phyloP scores from a whole-genome alignment of 1,140 invertebrate genomes.

The Pentalonia nigronervosa region DNA sequence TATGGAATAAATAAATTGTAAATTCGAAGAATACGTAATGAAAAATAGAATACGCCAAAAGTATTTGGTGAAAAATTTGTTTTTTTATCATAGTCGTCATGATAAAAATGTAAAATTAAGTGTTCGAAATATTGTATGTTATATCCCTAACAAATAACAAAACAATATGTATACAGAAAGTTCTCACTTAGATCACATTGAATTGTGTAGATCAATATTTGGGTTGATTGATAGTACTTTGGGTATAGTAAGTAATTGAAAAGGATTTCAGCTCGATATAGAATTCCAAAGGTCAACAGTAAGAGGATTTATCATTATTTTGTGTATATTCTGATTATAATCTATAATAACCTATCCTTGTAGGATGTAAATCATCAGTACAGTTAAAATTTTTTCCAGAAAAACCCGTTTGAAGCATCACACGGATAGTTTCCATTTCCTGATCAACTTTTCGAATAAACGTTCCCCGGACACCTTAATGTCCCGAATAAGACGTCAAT shows the following conservation, averaged over 20 bases:
- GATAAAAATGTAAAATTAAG: too few species aligned
- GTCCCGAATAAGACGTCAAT: not conserved
- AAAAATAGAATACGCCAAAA: too few species aligned
- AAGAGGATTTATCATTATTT: not conserved
- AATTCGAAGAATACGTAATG: too few species aligned
- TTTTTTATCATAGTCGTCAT: too few species aligned
- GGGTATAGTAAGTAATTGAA: not conserved
- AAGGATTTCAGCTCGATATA: not conserved
- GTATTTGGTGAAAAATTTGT: not conserved
- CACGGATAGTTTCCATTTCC: not conserved
- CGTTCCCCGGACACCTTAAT: not conserved
- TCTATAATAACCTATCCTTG: not conserved
- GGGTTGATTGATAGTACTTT: not conserved
- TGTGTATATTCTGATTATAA: not conserved
- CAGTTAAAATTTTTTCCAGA: not conserved
- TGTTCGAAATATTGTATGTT: not conserved
- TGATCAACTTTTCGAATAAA: not conserved
- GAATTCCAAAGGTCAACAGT: not conserved
- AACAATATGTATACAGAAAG: not conserved
- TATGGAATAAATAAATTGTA: too few species aligned
- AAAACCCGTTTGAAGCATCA: not conserved
- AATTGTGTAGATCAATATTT: not conserved
- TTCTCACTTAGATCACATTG: not conserved
- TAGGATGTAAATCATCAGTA: not conserved
- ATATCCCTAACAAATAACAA: not conserved